These are phyloP conservation scores for Euplagia quadripunctaria DNA, from an alignment of 2,888 invertebrate species.

Conservation along the genomic window DNA sequence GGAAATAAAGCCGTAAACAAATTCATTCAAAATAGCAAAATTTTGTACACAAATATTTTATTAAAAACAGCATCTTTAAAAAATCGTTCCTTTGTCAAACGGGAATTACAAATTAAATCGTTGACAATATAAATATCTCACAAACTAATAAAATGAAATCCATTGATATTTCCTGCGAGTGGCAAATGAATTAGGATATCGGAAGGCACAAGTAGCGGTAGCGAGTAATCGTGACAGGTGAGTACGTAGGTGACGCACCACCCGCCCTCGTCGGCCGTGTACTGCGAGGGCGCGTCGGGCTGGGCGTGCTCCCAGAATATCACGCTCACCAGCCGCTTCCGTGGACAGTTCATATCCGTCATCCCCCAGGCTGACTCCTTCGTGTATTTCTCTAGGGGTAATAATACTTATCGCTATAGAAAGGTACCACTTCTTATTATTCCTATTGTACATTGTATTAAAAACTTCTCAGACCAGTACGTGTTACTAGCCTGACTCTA, in stretches of 20 bases:
- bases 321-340: constrained; percentile 96
- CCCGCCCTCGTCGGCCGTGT: constrained; percentile 97
- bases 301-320: constrained; percentile 97
- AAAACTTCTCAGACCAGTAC: not conserved
- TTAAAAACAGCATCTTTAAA: too few relatives aligned
- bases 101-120: too few relatives aligned
- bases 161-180: not conserved
- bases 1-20: too few relatives aligned
- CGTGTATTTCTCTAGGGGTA: constrained; percentile 86
- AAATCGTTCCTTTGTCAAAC: too few relatives aligned
- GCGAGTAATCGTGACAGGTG: constrained; percentile 9
- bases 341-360: constrained; percentile 96
- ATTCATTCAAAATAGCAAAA: too few relatives aligned
- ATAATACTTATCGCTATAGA: constrained; percentile 95
- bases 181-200: not conserved
- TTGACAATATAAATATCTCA: not conserved
- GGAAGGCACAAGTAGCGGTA: not conserved
- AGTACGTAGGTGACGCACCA: constrained; percentile 93
- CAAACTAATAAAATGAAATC: not conserved
- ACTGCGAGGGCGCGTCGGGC: constrained; percentile 92
- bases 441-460: not conserved
- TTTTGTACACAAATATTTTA: too few relatives aligned
- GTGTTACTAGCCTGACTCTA: too few relatives aligned
- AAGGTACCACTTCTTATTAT: constrained; percentile 82
- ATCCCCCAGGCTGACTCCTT: constrained; percentile 88